phyloP scores from a whole-genome alignment of 1,140 invertebrate species.

The Caenorhabditis tropicalis region DNA sequence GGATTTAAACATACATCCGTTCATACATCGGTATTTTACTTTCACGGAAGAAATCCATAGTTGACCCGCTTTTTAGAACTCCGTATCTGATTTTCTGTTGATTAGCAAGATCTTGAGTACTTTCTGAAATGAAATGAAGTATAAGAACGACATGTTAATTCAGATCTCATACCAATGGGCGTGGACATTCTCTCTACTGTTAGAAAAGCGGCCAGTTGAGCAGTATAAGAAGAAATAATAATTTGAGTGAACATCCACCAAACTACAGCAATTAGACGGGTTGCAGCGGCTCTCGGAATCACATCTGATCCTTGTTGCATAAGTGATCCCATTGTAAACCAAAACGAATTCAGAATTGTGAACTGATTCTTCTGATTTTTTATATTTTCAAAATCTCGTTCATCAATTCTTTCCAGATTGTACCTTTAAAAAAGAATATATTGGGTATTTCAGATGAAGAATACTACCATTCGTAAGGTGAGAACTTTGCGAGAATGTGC shows the following conservation, averaged over 20 bases:
- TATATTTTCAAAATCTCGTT: constrained; percentile 59
- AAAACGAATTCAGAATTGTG: constrained; percentile 88
- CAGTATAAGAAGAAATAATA: constrained; percentile 97
- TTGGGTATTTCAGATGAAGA: neutral
- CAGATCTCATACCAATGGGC: constrained; percentile 18
- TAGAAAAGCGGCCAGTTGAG: constrained; percentile 93
- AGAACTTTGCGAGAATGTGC: constrained; percentile 88
- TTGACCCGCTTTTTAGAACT: constrained; percentile 87
- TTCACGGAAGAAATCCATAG: constrained; percentile 84
- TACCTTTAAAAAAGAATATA: constrained; percentile 53
- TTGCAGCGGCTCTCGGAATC: constrained; percentile 84
- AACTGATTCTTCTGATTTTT: constrained; percentile 80
- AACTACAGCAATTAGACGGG: constrained; percentile 87
- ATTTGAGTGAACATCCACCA: constrained; percentile 96
- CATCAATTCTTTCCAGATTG: constrained; percentile 62
- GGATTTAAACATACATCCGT: constrained; percentile 75
- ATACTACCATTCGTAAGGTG: constrained; percentile 87
- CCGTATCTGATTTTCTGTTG: constrained; percentile 87
- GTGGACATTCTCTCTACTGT: constrained; percentile 95
- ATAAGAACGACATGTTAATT: neutral
- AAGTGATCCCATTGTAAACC: constrained; percentile 90
- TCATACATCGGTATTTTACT: constrained; percentile 81
- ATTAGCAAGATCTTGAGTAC: constrained; percentile 90
- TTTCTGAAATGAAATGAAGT: constrained; percentile 81
- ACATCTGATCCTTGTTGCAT: constrained; percentile 83